These are phyloP conservation scores for Ptilodon capucinus DNA, from an alignment of 2,888 invertebrate species.

Conservation along the genomic window DNA sequence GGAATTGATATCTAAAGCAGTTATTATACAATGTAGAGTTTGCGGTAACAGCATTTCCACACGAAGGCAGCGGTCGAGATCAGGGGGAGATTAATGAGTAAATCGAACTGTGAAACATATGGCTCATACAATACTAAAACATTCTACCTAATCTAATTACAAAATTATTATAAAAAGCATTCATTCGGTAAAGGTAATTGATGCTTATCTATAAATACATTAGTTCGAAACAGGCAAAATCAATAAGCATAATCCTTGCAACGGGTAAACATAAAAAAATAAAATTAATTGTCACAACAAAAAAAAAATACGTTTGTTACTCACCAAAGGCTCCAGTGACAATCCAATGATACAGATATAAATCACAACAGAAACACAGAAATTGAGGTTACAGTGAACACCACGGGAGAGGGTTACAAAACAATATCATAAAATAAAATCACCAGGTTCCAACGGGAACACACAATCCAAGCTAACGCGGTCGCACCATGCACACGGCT, in stretches of 20 bases:
- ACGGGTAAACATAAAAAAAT: not conserved
- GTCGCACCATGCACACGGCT: slow-evolving; percentile 45
- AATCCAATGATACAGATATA: slow-evolving; percentile 70
- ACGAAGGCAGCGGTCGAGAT: not conserved
- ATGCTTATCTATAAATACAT: not conserved
- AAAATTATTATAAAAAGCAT: not conserved
- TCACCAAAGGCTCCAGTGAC: slow-evolving; percentile 65
- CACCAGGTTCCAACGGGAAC: slow-evolving; percentile 72
- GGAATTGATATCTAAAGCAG: no score
- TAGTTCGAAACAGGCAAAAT: not conserved
- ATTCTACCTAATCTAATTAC: not conserved
- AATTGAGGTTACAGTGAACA: slow-evolving; percentile 55
- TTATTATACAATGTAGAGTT: no score
- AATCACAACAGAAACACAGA: slow-evolving; percentile 73
- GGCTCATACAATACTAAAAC: not conserved
- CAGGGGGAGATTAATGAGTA: not conserved
- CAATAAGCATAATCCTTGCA: not conserved
- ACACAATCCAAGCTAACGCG: slow-evolving; percentile 65
- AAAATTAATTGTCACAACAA: slow-evolving; percentile 3
- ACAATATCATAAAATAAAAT: slow-evolving; percentile 72
- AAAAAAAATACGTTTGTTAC: slow-evolving; percentile 32
- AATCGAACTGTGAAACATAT: not conserved
- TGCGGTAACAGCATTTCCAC: not conserved
- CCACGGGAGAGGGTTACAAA: slow-evolving; percentile 61
- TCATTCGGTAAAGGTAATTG: not conserved